Evolutionary conservation across 2,797 vertebrate genomes (phyloP).

Genomic region (Cirrhinus molitorella): DNA sequence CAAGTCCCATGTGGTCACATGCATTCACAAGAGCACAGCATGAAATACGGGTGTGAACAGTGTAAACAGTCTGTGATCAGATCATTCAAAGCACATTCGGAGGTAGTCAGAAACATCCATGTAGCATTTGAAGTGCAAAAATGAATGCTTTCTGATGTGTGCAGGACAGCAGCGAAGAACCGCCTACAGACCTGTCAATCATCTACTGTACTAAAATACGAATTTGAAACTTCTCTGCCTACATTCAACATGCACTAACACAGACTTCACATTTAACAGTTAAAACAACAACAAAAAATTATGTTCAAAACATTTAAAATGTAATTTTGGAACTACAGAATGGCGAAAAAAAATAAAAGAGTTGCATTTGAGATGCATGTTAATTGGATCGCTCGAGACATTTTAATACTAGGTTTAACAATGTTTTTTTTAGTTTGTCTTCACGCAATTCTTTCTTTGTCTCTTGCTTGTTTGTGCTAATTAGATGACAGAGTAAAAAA

Average conservation of each 20-base stretch:
- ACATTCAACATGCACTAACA: background rate
- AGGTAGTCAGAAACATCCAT: background rate
- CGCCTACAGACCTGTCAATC: background rate
- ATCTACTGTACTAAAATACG: background rate
- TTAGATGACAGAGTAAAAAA: conserved; percentile 3
- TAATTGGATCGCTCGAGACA: background rate
- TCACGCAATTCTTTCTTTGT: background rate
- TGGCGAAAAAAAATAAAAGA: background rate
- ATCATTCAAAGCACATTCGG: background rate
- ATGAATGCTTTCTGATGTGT: background rate
- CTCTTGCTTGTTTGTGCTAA: conserved; percentile 3
- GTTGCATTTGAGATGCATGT: background rate
- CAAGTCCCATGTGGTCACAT: background rate
- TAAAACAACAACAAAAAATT: background rate
- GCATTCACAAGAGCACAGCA: background rate
- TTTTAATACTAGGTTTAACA: background rate
- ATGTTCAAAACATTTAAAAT: background rate
- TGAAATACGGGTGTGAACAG: background rate
- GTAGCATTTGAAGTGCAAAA: background rate
- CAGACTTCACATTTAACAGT: background rate
- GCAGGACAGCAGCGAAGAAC: background rate
- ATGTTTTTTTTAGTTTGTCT: background rate
- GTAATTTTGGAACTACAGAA: background rate
- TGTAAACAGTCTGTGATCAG: background rate
- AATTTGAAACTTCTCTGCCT: background rate